phyloP scores from a whole-genome alignment of 1,140 invertebrate genomes.

The Acromyrmex echinatior region DNA sequence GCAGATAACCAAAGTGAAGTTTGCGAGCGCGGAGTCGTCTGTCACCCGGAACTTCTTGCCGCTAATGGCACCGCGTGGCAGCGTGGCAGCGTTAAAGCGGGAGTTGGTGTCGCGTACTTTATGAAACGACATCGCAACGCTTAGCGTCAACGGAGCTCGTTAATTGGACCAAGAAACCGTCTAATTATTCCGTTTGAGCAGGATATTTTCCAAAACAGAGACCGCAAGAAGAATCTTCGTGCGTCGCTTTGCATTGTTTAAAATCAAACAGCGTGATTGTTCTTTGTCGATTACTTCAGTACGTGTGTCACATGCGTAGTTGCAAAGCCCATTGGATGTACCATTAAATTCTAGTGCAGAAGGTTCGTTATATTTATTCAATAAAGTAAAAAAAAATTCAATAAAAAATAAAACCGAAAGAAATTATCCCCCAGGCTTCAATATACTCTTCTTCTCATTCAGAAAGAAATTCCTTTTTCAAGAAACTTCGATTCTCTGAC shows the following conservation, averaged over 20 bases:
- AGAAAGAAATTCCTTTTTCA: not conserved
- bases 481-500: not conserved
- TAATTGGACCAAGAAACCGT: slow-evolving; percentile 57
- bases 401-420: not conserved
- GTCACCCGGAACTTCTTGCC: slow-evolving; percentile 64
- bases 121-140: slow-evolving; percentile 52
- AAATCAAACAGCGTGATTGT: not conserved
- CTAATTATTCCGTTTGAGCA: slow-evolving; percentile 53
- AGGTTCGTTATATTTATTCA: not conserved
- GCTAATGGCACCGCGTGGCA: slow-evolving; percentile 52
- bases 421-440: not conserved
- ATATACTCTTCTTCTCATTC: not conserved
- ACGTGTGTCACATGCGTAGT: not conserved
- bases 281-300: not conserved
- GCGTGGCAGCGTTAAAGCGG: slow-evolving; percentile 41
- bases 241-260: slow-evolving; percentile 9
- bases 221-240: not conserved
- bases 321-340: not conserved
- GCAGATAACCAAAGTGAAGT: slow-evolving; percentile 63
- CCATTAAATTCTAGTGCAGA: not conserved
- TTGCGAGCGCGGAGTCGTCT: slow-evolving; percentile 52
- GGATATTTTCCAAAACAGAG: not conserved
- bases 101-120: slow-evolving; percentile 46
- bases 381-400: not conserved
- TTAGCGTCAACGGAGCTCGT: slow-evolving; percentile 31